Percentiles rank a stretch among this genome's conserved stretches.
phyloP scores from a whole-genome alignment of 2,888 invertebrate genomes.

The Fabriciana adippe region DNA sequence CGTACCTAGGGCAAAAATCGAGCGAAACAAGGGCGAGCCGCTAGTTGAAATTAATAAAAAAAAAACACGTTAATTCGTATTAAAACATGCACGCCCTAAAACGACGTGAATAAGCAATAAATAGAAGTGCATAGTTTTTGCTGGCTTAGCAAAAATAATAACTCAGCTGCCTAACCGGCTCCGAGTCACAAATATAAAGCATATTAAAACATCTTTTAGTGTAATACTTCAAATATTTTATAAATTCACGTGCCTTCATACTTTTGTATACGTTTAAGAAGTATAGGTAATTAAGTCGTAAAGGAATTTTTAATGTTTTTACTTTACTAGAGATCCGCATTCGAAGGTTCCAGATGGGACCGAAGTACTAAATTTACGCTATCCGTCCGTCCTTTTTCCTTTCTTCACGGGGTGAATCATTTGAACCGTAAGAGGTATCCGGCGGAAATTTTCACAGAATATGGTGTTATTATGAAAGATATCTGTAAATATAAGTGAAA shows the following conservation, averaged over 20 bases:
- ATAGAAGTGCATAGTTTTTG: slow-evolving; percentile 28
- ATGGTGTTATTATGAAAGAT: too few species aligned
- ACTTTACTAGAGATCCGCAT: neutral
- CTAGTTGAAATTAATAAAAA: too few species aligned
- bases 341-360: neutral
- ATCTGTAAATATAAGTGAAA: too few species aligned
- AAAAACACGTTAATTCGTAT: slow-evolving; percentile 17
- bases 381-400: too few species aligned
- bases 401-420: too few species aligned
- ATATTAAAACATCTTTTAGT: slow-evolving; percentile 13
- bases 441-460: too few species aligned
- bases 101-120: slow-evolving; percentile 28
- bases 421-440: too few species aligned
- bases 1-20: too few species aligned
- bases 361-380: too few species aligned
- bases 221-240: slow-evolving; percentile 17
- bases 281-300: slow-evolving; percentile 5
- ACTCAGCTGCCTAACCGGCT: slow-evolving; percentile 38
- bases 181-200: slow-evolving; percentile 29
- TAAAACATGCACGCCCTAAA: slow-evolving; percentile 28
- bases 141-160: slow-evolving; percentile 37
- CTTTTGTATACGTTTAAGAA: slow-evolving; percentile 1
- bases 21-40: too few species aligned
- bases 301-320: slow-evolving; percentile 8
- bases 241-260: slow-evolving; percentile 10